These are phyloP conservation scores for Ornithoptera priamus DNA, from an alignment of 2,888 invertebrate genomes.

Conservation along the genomic window DNA sequence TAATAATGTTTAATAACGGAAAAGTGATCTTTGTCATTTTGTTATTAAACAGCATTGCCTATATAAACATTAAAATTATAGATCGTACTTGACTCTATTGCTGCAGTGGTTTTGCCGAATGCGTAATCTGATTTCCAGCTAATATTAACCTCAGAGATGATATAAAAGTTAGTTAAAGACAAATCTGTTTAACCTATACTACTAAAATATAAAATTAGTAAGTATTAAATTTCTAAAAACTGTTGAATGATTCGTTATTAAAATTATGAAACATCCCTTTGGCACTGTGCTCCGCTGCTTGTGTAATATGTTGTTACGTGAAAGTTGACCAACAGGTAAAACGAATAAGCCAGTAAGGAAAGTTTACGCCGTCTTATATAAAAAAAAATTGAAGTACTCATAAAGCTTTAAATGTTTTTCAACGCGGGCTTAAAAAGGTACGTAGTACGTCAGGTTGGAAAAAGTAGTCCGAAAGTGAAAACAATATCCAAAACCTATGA, in stretches of 20 bases:
- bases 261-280: constrained; percentile 13
- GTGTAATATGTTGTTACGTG: constrained; percentile 20
- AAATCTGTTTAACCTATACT: no score
- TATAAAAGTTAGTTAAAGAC: no score
- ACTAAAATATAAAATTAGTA: neutral
- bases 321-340: constrained; percentile 25
- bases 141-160: no score
- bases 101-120: no score
- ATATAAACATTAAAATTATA: no score
- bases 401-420: constrained; percentile 21
- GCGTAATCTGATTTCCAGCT: no score
- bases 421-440: constrained; percentile 5
- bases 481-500: neutral
- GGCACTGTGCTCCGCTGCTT: constrained; percentile 16
- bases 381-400: constrained; percentile 17
- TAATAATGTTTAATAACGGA: no score
- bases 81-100: no score
- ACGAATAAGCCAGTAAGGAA: constrained; percentile 6
- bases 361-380: constrained; percentile 18
- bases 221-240: neutral
- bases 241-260: constrained; percentile 1
- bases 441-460: neutral
- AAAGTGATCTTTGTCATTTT: no score
- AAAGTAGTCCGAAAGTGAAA: constrained; percentile 21
- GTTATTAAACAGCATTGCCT: no score